Conservation (phyloP, 1,140 invertebrate genomes). For the Leptoteleia sp. region DNA sequence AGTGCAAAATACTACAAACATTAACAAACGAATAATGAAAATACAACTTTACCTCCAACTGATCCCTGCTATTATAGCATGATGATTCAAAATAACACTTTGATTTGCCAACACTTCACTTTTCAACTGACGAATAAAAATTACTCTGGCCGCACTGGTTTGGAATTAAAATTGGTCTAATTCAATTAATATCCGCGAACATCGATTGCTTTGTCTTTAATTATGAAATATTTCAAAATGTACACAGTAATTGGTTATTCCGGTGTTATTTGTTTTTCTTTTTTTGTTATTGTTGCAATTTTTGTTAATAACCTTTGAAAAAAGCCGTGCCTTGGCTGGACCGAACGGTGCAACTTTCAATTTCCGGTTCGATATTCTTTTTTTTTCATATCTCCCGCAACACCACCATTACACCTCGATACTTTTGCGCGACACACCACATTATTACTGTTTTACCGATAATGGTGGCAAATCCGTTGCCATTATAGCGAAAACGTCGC, state of each 20-base stretch:
- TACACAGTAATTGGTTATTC: no score
- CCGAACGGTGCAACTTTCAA: constrained; percentile 13
- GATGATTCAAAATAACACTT: constrained; percentile 6
- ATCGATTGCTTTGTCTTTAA: no score
- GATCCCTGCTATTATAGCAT: constrained; percentile 8
- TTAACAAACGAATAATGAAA: no score
- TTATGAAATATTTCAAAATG: no score
- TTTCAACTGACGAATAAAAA: background rate
- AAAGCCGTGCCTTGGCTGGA: constrained; percentile 8
- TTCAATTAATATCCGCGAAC: background rate
- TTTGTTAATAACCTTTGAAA: constrained; percentile 8
- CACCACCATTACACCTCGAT: constrained; percentile 34
- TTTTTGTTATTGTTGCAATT: no score
- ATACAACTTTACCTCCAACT: constrained; percentile 3
- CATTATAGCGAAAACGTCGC: constrained; percentile 16
- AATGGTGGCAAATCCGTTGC: constrained; percentile 21
- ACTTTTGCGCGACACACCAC: constrained; percentile 18
- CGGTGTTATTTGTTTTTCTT: no score
- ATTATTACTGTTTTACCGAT: constrained; percentile 50
- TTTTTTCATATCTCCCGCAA: constrained; percentile 6
- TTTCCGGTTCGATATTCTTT: constrained; percentile 13
- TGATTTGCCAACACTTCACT: constrained; percentile 3
- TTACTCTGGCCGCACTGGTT: background rate
- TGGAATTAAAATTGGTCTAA: background rate
- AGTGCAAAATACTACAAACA: no score